phyloP scores from a whole-genome alignment of 2,797 vertebrate species.

The Schizothorax lantsangensis region DNA sequence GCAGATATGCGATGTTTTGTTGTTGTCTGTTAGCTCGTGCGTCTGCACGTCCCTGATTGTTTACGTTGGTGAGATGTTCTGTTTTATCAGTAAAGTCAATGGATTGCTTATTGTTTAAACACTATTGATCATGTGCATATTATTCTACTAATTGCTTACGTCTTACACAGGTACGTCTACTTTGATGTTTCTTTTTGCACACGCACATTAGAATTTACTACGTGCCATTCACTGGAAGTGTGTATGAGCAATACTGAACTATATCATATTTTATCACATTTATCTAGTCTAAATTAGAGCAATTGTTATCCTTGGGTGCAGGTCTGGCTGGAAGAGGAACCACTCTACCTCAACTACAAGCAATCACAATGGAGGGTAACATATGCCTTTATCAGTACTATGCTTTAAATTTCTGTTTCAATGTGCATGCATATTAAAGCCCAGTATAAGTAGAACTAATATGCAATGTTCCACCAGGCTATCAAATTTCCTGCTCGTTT shows the following conservation, averaged over 20 bases:
- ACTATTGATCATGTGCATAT: slow-evolving; percentile 1
- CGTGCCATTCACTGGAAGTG: neutral
- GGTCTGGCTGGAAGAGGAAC: slow-evolving; percentile 1
- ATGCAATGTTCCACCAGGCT: slow-evolving; percentile 24
- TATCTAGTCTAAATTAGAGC: neutral
- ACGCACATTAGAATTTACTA: neutral
- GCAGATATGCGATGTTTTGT: neutral
- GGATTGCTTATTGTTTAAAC: neutral
- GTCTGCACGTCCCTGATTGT: slow-evolving; percentile 8
- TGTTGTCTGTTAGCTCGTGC: slow-evolving; percentile 3
- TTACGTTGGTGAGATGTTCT: slow-evolving; percentile 16
- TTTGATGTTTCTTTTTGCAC: neutral
- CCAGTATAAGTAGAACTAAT: neutral
- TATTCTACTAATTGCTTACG: neutral
- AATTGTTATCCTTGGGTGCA: neutral
- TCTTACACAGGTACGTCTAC: too few species aligned
- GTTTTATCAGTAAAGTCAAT: slow-evolving; percentile 5
- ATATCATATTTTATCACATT: neutral
- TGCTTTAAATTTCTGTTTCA: neutral
- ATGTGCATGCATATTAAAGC: too few species aligned
- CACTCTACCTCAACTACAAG: neutral
- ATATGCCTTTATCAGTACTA: neutral
- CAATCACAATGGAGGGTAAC: slow-evolving; percentile 51
- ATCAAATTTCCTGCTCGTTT: slow-evolving; percentile 79
- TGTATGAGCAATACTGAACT: neutral